These are phyloP conservation scores for Acridotheres tristis DNA, from an alignment of 2,797 vertebrate genomes.

Conservation along the genomic window DNA sequence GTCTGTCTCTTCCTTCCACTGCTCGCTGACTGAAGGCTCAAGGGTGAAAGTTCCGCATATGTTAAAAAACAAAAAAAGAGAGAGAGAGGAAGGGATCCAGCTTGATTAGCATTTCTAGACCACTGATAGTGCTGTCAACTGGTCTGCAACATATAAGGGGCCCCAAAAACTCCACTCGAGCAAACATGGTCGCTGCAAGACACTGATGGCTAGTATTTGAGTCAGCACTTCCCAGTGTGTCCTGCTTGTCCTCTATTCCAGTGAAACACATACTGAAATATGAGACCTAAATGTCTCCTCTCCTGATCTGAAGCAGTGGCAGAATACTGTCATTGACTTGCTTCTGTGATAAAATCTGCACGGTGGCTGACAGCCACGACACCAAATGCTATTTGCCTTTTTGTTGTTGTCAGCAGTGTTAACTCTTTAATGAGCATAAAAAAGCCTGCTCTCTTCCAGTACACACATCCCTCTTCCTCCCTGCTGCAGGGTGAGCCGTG, in stretches of 20 bases:
- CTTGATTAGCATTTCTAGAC: neutral
- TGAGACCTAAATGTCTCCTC: neutral
- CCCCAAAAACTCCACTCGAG: neutral
- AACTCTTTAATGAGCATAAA: neutral
- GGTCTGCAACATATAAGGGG: neutral
- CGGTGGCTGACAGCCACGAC: neutral
- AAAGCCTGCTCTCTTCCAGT: neutral
- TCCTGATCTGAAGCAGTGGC: neutral
- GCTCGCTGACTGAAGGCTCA: neutral
- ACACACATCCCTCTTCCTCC: rapidly evolving
- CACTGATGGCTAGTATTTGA: neutral
- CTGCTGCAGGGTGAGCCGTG: neutral
- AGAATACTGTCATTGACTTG: neutral
- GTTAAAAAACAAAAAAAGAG: rapidly evolving
- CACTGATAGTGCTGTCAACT: neutral
- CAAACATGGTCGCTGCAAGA: neutral
- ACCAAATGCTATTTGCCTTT: neutral
- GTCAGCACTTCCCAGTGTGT: neutral
- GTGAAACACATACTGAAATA: neutral
- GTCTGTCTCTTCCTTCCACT: neutral
- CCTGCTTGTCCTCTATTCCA: neutral
- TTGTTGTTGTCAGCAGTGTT: neutral
- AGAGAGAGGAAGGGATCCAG: neutral
- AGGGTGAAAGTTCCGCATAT: neutral
- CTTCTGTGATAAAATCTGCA: neutral